Conservation (phyloP, 1,140 invertebrate species). For the Aphaenogaster ashmeadi region DNA sequence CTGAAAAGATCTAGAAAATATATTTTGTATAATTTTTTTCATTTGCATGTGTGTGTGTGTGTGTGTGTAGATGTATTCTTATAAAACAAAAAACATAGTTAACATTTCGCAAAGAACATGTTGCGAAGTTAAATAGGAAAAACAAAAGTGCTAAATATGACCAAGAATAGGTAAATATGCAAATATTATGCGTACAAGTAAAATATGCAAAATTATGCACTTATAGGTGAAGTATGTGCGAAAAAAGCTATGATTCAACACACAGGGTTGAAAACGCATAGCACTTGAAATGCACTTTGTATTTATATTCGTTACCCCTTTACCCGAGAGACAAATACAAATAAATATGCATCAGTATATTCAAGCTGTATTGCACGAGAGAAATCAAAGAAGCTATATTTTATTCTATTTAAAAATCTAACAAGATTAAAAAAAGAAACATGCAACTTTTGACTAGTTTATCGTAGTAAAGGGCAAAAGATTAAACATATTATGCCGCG, state of each 20-base stretch:
- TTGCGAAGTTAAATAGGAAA: background rate
- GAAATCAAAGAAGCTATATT: background rate
- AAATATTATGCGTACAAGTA: slow-evolving; percentile 26
- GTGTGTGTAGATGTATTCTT: background rate
- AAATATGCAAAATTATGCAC: slow-evolving; percentile 45
- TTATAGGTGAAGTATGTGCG: slow-evolving; percentile 12
- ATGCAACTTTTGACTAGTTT: background rate
- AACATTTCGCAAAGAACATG: background rate
- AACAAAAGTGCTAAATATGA: background rate
- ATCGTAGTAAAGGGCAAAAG: background rate
- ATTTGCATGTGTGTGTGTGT: background rate
- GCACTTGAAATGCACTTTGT: background rate
- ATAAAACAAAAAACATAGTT: background rate
- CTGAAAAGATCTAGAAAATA: background rate
- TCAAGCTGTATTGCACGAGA: background rate
- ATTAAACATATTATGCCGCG: background rate
- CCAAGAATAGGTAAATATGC: slow-evolving; percentile 29
- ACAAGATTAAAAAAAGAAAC: background rate
- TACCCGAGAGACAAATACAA: background rate
- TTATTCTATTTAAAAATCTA: background rate
- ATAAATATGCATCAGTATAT: slow-evolving; percentile 19
- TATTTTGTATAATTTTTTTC: slow-evolving; percentile 16
- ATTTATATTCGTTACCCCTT: slow-evolving; percentile 32
- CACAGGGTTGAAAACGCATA: background rate
- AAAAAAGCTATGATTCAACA: slow-evolving; percentile 18